phyloP scores from a whole-genome alignment of 2,797 vertebrate genomes.

The Aythya fuligula region DNA sequence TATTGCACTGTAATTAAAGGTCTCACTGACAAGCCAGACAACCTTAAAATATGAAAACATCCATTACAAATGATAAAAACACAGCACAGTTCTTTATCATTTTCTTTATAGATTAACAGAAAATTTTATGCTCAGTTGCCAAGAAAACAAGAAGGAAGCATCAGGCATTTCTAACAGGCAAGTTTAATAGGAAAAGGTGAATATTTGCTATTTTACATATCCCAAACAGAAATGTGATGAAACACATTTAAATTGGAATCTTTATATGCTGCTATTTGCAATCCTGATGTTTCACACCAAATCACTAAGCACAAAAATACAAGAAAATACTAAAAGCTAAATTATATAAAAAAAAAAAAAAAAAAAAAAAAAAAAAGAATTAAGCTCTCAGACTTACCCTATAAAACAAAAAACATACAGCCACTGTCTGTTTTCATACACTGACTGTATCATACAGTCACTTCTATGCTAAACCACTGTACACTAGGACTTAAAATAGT shows the following conservation, averaged over 20 bases:
- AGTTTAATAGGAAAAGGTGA: neutral
- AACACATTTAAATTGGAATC: neutral
- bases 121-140: neutral
- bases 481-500: neutral
- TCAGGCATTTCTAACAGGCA: neutral
- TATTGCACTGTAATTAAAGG: slow-evolving; percentile 95
- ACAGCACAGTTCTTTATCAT: neutral
- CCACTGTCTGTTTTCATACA: neutral
- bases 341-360: too few relatives aligned
- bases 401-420: neutral
- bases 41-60: slow-evolving; percentile 79
- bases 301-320: neutral
- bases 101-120: neutral
- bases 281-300: neutral
- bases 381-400: neutral
- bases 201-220: neutral
- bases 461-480: neutral
- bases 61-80: neutral
- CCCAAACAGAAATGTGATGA: neutral
- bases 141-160: neutral
- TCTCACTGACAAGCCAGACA: slow-evolving; percentile 94
- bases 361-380: neutral
- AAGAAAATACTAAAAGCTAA: neutral
- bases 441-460: too few relatives aligned
- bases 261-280: neutral